Evolutionary conservation across 2,888 invertebrate genomes (phyloP), one percentile per base, ranked within the genome.

Genomic region (Girardia tigrina): DNA sequence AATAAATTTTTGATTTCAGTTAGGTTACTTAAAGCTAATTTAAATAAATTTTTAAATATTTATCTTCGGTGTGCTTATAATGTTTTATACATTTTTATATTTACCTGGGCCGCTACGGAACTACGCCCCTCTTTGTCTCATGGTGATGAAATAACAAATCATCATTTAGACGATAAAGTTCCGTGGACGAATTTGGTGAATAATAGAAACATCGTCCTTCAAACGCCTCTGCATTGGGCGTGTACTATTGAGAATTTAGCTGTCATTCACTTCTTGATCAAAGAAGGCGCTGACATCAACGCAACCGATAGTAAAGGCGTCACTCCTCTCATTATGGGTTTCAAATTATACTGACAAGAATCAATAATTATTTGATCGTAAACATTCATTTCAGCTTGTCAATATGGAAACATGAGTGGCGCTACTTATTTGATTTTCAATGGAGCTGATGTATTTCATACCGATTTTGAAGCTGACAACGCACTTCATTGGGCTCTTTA

Each of bases 401-500:
- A 93, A 90, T 92, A 93, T 82, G 92, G 92, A 8, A 88, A 91
- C 81, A 90, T 91, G 0, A 91, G 91, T 12, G 90, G 92, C 0
- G 92, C 92, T 0, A 92, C 92, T 0, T 93, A 91, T 83, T 86
- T 94, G 0, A 87, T 94, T 73, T 92, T 92, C 28, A 91, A 90
- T 88, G 92, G 91, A 1, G 75, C 75, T 16, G 23, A 74, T 26
- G 16, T 74, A 26, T 28, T 23, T 4, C 4, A 71, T 6, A 23
- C 27, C 12, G 93, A 94, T 80, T 91, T 91, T 79, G 93, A 94
- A 81, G 93, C 93, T 0, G 93, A 94, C 81, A 91, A 91, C 0
- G 92, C 93, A 0, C 85, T 93, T 29, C 93, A 94, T 81, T 94
- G 93, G 93, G 92, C 92, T 0, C 91, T 92, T 0, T 93, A 93